Evolutionary conservation across 37 sponge, comb jelly and placozoan species (phyloP).

Genomic region (Haliclona indistincta): DNA sequence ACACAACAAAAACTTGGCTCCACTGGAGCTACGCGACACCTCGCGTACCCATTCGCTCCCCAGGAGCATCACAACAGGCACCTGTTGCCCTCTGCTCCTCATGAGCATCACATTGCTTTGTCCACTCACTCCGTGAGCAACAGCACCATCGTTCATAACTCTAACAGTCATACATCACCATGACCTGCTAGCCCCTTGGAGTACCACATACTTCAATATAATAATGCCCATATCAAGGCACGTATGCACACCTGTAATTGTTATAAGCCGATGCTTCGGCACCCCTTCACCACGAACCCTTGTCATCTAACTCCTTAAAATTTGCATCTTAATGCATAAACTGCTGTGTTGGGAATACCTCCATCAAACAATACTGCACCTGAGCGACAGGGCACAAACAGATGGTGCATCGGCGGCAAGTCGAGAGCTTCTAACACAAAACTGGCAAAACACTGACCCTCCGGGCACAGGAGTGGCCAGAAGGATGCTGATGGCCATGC

Average conservation of each 20-base stretch:
- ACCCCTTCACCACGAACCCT: not conserved
- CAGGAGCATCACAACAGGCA: too few species aligned
- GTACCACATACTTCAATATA: not conserved
- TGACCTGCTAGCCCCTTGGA: not conserved
- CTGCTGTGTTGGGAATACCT: slow-evolving; percentile 15
- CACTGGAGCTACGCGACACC: too few species aligned
- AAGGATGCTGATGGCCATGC: slow-evolving; percentile 44
- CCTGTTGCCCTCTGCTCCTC: too few species aligned
- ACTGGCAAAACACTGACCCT: not conserved
- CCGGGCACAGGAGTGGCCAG: slow-evolving; percentile 31
- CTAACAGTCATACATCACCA: too few species aligned
- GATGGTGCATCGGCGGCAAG: not conserved
- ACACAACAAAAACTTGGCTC: too few species aligned
- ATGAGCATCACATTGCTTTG: too few species aligned
- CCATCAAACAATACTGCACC: slow-evolving; percentile 15
- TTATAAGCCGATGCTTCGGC: not conserved
- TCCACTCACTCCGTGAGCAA: too few species aligned
- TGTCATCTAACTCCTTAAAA: too few species aligned
- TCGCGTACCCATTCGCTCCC: too few species aligned
- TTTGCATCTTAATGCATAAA: slow-evolving; percentile 1
- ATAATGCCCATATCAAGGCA: not conserved
- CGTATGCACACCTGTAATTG: not conserved
- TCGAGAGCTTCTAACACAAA: slow-evolving; percentile 3
- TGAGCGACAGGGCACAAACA: not conserved
- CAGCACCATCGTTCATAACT: too few species aligned